phyloP scores from a whole-genome alignment of 2,797 vertebrate species.

The Carapus acus region DNA sequence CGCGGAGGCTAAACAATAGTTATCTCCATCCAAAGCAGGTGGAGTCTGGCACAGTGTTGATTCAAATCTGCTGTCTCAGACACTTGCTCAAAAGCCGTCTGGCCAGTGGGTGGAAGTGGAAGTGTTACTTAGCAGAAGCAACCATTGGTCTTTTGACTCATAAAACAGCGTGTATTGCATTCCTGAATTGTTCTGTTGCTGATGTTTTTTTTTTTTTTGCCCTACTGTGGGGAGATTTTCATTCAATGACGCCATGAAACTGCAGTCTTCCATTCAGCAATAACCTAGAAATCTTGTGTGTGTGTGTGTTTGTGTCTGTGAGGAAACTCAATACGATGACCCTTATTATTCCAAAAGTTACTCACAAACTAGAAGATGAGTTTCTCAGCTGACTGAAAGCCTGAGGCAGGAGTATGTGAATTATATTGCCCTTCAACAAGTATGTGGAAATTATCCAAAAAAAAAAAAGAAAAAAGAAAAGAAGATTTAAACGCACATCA shows the following conservation, averaged over 20 bases:
- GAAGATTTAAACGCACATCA: too few relatives aligned
- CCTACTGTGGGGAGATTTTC: background rate
- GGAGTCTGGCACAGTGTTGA: slow-evolving; percentile 28
- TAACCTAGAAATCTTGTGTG: background rate
- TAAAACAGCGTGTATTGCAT: background rate
- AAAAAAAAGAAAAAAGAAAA: too few relatives aligned
- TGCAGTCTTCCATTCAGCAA: too few relatives aligned
- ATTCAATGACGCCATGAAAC: too few relatives aligned
- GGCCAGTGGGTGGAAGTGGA: slow-evolving; percentile 22
- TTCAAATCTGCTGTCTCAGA: slow-evolving; percentile 35
- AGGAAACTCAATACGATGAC: background rate
- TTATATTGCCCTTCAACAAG: too few relatives aligned
- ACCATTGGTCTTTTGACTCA: background rate
- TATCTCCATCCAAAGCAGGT: slow-evolving; percentile 33
- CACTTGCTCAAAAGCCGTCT: slow-evolving; percentile 46
- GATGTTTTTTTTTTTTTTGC: background rate
- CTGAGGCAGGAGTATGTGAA: too few relatives aligned
- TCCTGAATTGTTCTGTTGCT: too few relatives aligned
- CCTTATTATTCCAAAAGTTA: background rate
- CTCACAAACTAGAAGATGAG: background rate
- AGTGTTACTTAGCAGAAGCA: background rate
- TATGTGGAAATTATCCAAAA: too few relatives aligned
- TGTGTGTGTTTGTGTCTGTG: too few relatives aligned
- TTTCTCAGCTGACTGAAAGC: too few relatives aligned
- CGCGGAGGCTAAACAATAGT: slow-evolving; percentile 26